Percentiles rank a stretch among this genome's conserved stretches.
These are phyloP conservation scores for Sus scrofa DNA, from an alignment of 2,113 vertebrate species.

Conservation along the genomic window DNA sequence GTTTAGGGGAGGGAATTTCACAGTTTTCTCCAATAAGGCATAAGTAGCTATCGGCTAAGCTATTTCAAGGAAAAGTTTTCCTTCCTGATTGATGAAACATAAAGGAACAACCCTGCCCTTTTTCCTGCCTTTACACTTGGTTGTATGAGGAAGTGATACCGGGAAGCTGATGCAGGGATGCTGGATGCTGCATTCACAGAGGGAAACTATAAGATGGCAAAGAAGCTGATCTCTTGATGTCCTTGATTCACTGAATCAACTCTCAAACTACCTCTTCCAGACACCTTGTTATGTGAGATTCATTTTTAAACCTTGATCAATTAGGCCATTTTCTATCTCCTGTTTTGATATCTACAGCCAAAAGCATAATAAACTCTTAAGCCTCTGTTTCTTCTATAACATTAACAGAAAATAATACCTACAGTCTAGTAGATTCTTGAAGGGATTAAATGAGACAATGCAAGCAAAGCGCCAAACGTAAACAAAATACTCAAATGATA, in stretches of 20 bases:
- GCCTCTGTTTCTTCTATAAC: constrained; percentile 47
- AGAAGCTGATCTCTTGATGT: background rate
- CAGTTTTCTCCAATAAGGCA: background rate
- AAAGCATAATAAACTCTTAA: constrained; percentile 56
- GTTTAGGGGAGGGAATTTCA: background rate
- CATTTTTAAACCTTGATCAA: constrained; percentile 61
- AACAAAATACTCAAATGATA: constrained; percentile 12
- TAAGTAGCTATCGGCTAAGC: background rate
- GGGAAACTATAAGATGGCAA: background rate
- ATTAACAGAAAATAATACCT: constrained; percentile 40
- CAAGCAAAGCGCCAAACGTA: constrained; percentile 12
- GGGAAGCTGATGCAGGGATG: background rate
- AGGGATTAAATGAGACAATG: constrained; percentile 34
- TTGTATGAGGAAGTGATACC: background rate
- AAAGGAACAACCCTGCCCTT: constrained; percentile 14
- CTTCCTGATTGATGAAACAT: background rate
- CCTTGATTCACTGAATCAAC: background rate
- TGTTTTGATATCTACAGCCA: constrained; percentile 44
- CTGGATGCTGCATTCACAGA: background rate
- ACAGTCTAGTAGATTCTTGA: background rate
- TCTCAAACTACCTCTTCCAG: constrained; percentile 31
- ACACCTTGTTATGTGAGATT: background rate
- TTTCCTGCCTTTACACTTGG: background rate
- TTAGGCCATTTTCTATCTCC: constrained; percentile 52
- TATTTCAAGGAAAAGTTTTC: constrained; percentile 37